These are phyloP conservation scores for Romanogobio albipinnatus DNA, from an alignment of 2,113 vertebrate species.

Conservation along the genomic window DNA sequence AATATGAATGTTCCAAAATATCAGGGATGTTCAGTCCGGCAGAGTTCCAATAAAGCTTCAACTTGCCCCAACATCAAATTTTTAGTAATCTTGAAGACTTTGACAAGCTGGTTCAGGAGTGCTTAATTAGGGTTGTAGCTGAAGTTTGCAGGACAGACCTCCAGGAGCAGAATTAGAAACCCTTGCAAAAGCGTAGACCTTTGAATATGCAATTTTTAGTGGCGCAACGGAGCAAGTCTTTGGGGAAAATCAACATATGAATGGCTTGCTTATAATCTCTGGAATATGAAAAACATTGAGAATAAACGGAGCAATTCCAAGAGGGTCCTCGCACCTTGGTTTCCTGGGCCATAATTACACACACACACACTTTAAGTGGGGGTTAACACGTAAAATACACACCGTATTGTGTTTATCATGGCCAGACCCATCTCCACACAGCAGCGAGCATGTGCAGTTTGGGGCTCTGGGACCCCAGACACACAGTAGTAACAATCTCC, in stretches of 20 bases:
- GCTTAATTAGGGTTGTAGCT: neutral
- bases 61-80: neutral
- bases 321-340: too few species aligned
- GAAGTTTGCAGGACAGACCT: neutral
- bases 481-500: conserved; percentile 94
- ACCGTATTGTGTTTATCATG: conserved; percentile 93
- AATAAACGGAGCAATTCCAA: neutral
- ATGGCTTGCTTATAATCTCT: neutral
- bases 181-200: neutral
- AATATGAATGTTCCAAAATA: neutral
- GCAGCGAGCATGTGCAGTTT: conserved; percentile 89
- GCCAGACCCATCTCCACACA: conserved; percentile 93
- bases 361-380: neutral
- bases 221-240: neutral
- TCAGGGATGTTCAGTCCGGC: neutral
- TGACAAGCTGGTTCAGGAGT: neutral
- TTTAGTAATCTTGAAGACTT: neutral
- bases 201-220: neutral
- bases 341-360: too few species aligned
- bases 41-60: neutral
- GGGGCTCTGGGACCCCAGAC: conserved; percentile 88
- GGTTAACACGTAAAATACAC: conserved; percentile 35
- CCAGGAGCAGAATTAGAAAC: neutral
- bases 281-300: neutral
- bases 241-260: neutral